Evolutionary conservation across 2,797 vertebrate species (phyloP), one percentile per base, ranked within the genome.

Genomic region (Macropus fuliginosus): DNA sequence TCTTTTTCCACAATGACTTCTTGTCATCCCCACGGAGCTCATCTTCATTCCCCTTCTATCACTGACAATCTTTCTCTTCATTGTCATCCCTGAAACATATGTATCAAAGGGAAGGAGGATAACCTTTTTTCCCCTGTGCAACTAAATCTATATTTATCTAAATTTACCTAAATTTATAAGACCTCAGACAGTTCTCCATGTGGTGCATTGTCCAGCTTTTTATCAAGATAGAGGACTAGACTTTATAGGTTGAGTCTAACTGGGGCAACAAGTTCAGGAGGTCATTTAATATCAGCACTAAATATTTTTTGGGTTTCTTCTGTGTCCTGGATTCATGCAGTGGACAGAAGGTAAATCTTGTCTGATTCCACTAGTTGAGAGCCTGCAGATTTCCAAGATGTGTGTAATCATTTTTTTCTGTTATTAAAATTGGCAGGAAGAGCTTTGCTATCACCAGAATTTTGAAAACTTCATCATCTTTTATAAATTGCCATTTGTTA

Each of bases 371-470:
- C 91, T 27, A 98, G 90, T 95, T 96, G 93, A 97, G 91, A 97
- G 89, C 96, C 93, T 98, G 93, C 21, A 97, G 90, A 97, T 98
- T 98, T 98, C 92, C 91, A 97, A 97, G 95, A 95, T 0, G 18
- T 93, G 46, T 97, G 91, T 92, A 95, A 96, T 96, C 89, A 96
- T 93, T 98, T 46, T 74, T 97, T 92, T 96, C 96, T 95, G 55
- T 94, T 98, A 97, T 97, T 98, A 96, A 98, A 97, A 46, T 94
- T 98, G 97, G 94, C 97, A 98, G 92, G 91, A 91, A 94, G 90
- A 94, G 96, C 96, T 97, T 97, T 96, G 91, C 93, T 93, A 94
- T 97, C 97, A 98, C 90, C 94, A 97, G 92, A 95, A 95, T 96
- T 98, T 97, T 90, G 34, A 95, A 92, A 96, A 97, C 97, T 98